Conservation (phyloP, 2,888 invertebrate species). For the Thecocarcelia acutangulata region DNA sequence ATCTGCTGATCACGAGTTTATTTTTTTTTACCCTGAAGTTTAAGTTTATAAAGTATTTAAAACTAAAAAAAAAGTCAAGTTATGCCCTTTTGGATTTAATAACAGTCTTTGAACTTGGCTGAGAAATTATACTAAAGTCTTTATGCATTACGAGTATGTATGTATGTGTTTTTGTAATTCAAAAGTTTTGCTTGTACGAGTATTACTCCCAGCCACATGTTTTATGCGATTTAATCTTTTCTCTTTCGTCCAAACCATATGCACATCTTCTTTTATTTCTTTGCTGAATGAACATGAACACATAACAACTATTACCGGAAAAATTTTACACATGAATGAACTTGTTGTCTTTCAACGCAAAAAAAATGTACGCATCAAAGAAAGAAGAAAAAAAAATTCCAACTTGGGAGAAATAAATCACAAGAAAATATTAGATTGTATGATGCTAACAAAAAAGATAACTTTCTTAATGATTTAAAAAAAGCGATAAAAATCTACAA, state of each 20-base stretch:
- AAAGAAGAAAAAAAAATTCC: not conserved
- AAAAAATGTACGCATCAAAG: slow-evolving; percentile 12
- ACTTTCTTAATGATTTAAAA: slow-evolving; percentile 46
- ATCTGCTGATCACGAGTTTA: no score
- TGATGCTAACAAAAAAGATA: slow-evolving; percentile 9
- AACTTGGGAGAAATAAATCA: slow-evolving; percentile 9
- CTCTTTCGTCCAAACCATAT: slow-evolving; percentile 36
- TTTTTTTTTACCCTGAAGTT: no score
- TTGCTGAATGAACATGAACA: slow-evolving; percentile 55
- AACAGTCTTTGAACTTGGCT: not conserved
- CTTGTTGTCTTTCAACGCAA: slow-evolving; percentile 15
- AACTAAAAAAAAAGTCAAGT: not conserved
- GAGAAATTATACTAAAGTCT: slow-evolving; percentile 4
- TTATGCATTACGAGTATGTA: slow-evolving; percentile 42
- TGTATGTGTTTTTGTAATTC: slow-evolving; percentile 21
- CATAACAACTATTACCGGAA: slow-evolving; percentile 26
- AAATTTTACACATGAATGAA: slow-evolving; percentile 63
- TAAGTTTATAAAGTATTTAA: not conserved
- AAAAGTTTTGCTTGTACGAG: slow-evolving; percentile 1
- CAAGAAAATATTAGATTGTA: slow-evolving; percentile 24
- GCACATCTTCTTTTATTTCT: slow-evolving; percentile 7
- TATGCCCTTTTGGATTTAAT: not conserved
- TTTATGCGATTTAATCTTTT: slow-evolving; percentile 18
- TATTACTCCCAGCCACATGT: slow-evolving; percentile 11
- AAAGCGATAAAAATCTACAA: slow-evolving; percentile 49